Evolutionary conservation across 2,888 invertebrate genomes (phyloP).

Genomic region (Lithophane semibrunnea): DNA sequence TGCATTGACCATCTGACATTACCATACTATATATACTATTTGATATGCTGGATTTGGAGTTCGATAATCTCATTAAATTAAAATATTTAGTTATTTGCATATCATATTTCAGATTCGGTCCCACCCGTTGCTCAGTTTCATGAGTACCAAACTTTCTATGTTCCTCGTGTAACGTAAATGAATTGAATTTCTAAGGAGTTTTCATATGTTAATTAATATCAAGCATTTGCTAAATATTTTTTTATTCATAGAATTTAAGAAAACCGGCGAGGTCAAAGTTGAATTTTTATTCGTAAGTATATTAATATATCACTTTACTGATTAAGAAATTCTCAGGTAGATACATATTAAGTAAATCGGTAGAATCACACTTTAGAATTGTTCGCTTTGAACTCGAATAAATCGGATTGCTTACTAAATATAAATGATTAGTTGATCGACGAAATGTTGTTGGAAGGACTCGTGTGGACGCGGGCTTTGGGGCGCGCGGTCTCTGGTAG

Average conservation of each 20-base stretch:
- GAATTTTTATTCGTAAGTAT: slow-evolving; percentile 7
- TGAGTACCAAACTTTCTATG: background rate
- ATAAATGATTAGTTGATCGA: slow-evolving; percentile 40
- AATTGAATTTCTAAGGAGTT: background rate
- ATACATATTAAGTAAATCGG: slow-evolving; percentile 8
- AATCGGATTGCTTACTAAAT: slow-evolving; percentile 50
- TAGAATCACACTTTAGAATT: slow-evolving; percentile 27
- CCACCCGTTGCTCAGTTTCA: too few species aligned
- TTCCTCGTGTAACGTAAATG: slow-evolving; percentile 4
- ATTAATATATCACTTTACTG: background rate
- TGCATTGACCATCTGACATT: slow-evolving; percentile 37
- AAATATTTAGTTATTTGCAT: too few species aligned
- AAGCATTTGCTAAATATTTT: slow-evolving; percentile 22
- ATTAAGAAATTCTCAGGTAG: slow-evolving; percentile 38
- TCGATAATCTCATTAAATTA: slow-evolving; percentile 7
- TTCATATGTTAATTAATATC: background rate
- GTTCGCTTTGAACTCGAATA: background rate
- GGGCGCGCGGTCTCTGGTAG: slow-evolving; percentile 41
- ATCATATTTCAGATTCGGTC: background rate
- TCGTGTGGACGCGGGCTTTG: slow-evolving; percentile 40
- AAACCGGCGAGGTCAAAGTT: slow-evolving; percentile 20
- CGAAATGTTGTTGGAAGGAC: slow-evolving; percentile 53
- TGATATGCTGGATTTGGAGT: slow-evolving; percentile 12
- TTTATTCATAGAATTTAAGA: slow-evolving; percentile 6
- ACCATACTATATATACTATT: slow-evolving; percentile 28